phyloP scores from a whole-genome alignment of 2,888 invertebrate genomes.

The Nineta flava region DNA sequence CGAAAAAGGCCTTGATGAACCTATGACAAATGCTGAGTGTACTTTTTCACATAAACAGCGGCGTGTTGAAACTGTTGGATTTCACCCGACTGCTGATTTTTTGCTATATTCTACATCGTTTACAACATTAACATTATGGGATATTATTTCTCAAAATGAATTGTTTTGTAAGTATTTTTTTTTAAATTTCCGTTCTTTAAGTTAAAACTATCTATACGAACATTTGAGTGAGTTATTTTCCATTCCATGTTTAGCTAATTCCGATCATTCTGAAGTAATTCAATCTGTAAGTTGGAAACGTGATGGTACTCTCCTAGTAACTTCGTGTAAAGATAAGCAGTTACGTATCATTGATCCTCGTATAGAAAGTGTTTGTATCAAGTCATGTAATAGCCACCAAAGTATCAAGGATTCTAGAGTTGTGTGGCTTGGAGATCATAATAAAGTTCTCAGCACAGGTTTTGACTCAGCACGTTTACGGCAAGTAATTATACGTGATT shows the following conservation, averaged over 20 bases:
- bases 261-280: slow-evolving; percentile 71
- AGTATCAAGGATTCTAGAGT: slow-evolving; percentile 84
- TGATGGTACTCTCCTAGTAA: slow-evolving; percentile 66
- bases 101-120: slow-evolving; percentile 76
- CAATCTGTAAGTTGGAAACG: slow-evolving; percentile 84
- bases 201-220: not conserved
- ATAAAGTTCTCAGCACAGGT: slow-evolving; percentile 74
- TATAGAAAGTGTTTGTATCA: slow-evolving; percentile 38
- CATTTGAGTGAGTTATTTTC: slow-evolving; percentile 2
- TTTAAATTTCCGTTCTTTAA: not conserved
- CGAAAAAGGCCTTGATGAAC: slow-evolving; percentile 59
- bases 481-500: slow-evolving; percentile 78
- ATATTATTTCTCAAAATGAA: slow-evolving; percentile 68
- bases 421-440: slow-evolving; percentile 77
- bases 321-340: slow-evolving; percentile 84
- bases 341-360: slow-evolving; percentile 76
- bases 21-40: slow-evolving; percentile 61
- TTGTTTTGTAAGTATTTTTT: slow-evolving; percentile 45
- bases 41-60: slow-evolving; percentile 70
- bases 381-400: slow-evolving; percentile 62
- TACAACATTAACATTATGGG: slow-evolving; percentile 71
- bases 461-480: slow-evolving; percentile 76
- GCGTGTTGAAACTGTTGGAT: slow-evolving; percentile 76
- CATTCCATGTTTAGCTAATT: slow-evolving; percentile 33
- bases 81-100: slow-evolving; percentile 82